Base-by-base conservation (phyloP, 2,797 vertebrate species). In the Microctenopoma lineatum region DNA sequence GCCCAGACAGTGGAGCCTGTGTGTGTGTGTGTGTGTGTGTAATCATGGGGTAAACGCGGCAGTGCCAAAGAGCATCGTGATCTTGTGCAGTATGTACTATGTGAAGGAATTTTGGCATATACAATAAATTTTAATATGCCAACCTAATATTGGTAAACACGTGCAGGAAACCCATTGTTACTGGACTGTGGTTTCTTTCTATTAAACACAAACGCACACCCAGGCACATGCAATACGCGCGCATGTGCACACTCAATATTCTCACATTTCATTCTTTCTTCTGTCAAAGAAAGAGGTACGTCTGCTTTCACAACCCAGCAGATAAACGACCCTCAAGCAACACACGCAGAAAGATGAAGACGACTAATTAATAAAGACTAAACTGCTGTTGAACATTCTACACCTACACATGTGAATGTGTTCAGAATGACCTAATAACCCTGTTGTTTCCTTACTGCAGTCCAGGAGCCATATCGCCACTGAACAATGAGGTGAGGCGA, bases 391-490 rank as follows among this genome's bases (percentile, higher is more conserved):
- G 53, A 73, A 27, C 66, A 69, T 65, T 60, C 29, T 73, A 67
- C 70, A 80, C 55, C 12, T 29, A 25, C 39, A 34, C 3, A 51
- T 32, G 48, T 12, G 50, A 53, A 67, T 47, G 34, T 38, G 11
- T 16, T 55, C 21, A 47, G 36, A 66, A 5, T 18, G 59, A 80
- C 38, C 41, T 42, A 59, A 21, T 59, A 52, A 81, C 72, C 53
- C 52, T 9, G 32, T 61, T 71, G 46, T 66, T 67, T 87, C 91
- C 96, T 94, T 91, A 99, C 98, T 66, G 95, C 93, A 0, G 97
- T 97, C 98, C 98, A 99, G 51, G 97, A 99, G 61, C 98, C 97
- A 0, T 95, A 96, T 95, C 98, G 92, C 98, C 97, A 99, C 47
- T 98, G 96, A 15, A 94, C 94, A 59, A 80, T 77, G 57, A 93